Evolutionary conservation across 2,797 vertebrate species (phyloP), one percentile per base, ranked within the genome.

Genomic region (Sebastes dallii): DNA sequence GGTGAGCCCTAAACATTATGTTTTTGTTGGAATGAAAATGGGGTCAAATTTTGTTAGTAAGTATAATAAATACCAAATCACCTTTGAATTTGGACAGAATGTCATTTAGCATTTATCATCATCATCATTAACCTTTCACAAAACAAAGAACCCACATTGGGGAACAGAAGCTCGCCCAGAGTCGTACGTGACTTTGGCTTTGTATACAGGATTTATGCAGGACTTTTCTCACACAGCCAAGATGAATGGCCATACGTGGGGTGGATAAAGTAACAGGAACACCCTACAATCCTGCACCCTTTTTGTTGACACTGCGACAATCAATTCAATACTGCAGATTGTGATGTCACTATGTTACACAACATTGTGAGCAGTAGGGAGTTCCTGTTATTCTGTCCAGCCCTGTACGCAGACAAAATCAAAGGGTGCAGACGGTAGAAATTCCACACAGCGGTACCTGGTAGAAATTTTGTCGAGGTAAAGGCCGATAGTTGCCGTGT

Each of bases 401-500:
- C 29, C 20, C 1, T 30, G 52, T n/a, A 24, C 30, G 50, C 24
- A 73, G 9, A 54, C 59, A 71, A 30, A 75, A 30, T 30, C 11
- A 24, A 50, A 22, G 22, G n/a, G 60, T 70, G 79, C 67, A 82
- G 22, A 59, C 2, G 4, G 55, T 14, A 8, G 9, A 52, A 11
- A 46, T 29, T 1, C 32, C 68, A 86, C 52, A 32, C 66, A 16
- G 58, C 36, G 61, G 66, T 87, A 88, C 86, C 82, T 88, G 77
- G 36, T 84, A 65, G 86, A 83, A 76, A 88, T 81, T 22, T 71
- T 84, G 46, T 69, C 56, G 42, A 11, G 81, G 79, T 59, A 78
- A 65, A 22, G 84, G 79, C 5, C 80, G 80, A 70, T 67, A 87
- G 75, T 32, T 79, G 66, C 80, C 86, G 0, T 66, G 58, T 29